These are phyloP conservation scores for Eulemur macaco DNA, from an alignment of 2,113 vertebrate species.

Conservation along the genomic window DNA sequence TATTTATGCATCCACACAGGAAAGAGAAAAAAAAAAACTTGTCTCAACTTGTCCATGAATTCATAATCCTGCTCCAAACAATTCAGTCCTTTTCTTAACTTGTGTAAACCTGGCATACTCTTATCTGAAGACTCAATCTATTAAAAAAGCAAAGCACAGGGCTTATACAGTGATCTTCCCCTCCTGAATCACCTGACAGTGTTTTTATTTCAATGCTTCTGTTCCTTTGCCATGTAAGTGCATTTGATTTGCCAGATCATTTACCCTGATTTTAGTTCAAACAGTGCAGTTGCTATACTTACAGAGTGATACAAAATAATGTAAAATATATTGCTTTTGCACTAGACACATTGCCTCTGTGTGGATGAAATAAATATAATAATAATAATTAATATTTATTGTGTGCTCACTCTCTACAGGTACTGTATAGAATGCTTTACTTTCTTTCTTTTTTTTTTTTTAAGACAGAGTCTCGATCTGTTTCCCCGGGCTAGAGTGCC, in stretches of 20 bases:
- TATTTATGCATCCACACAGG: neutral
- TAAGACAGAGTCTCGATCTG: no score
- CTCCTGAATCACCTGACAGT: neutral
- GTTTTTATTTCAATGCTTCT: neutral
- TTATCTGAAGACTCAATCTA: conserved; percentile 12
- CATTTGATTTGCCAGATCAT: neutral
- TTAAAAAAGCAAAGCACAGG: conserved; percentile 4
- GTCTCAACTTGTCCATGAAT: neutral
- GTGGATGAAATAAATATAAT: neutral
- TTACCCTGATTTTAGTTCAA: conserved; percentile 33
- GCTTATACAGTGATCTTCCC: neutral
- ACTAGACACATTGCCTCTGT: neutral
- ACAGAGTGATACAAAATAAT: neutral
- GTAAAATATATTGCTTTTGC: neutral
- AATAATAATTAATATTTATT: neutral
- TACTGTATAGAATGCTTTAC: neutral
- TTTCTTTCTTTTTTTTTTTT: neutral
- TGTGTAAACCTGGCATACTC: neutral
- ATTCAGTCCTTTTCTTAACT: neutral
- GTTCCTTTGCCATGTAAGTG: neutral
- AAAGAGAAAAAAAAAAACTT: neutral
- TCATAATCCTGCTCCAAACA: neutral
- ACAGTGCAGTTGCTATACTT: neutral
- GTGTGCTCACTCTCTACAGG: neutral
- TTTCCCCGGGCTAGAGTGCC: no score